Evolutionary conservation across 2,113 vertebrate species (phyloP).

Genomic region (Micromys minutus): DNA sequence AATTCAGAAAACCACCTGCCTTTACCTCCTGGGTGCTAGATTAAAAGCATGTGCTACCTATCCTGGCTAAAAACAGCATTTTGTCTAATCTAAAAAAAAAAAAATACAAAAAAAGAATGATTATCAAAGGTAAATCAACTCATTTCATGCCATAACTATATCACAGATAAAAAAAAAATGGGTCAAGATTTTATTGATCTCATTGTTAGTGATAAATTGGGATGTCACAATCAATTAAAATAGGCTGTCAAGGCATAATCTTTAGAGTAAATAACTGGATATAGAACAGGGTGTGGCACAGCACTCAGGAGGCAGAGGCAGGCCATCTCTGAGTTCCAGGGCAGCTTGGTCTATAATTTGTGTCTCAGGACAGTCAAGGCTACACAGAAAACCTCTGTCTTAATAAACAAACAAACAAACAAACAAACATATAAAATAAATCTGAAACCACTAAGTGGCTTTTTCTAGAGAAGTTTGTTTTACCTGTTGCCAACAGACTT

Average conservation of each 20-base stretch:
- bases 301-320: neutral
- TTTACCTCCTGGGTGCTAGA: neutral
- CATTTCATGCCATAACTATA: neutral
- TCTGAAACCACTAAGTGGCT: neutral
- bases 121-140: neutral
- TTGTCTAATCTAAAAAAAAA: neutral
- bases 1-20: neutral
- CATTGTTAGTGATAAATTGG: neutral
- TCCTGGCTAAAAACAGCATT: neutral
- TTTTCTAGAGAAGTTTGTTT: neutral
- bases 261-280: constrained; percentile 18
- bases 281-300: neutral
- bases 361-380: neutral
- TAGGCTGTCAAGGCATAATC: neutral
- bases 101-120: neutral
- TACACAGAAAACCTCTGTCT: neutral
- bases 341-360: neutral
- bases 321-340: neutral
- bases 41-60: neutral
- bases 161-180: neutral
- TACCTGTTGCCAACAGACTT: neutral
- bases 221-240: neutral
- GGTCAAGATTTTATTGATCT: constrained; percentile 39
- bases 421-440: neutral
- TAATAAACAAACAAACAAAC: neutral